Conservation (phyloP, 2,888 invertebrate species). For the Nebria brevicollis region DNA sequence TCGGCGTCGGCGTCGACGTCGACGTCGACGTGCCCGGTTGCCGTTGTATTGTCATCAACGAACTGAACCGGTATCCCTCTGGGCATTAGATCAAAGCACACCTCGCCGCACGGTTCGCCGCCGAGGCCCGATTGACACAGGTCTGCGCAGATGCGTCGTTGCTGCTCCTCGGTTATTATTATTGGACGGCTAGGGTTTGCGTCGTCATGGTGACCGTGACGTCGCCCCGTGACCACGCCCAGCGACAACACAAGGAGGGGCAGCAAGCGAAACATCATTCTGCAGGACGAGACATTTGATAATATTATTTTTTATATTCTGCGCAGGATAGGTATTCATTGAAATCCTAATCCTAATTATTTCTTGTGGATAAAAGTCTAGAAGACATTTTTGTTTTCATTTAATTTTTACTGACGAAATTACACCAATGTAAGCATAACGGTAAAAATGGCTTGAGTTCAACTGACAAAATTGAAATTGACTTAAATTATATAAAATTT, state of each 20-base stretch:
- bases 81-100: conserved; percentile 66
- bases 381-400: too few relatives aligned
- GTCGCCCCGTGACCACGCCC: conserved; percentile 54
- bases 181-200: conserved; percentile 56
- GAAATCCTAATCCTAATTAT: conserved; percentile 12
- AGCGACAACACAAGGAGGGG: conserved; percentile 37
- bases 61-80: conserved; percentile 61
- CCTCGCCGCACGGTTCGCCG: conserved; percentile 66
- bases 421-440: too few relatives aligned
- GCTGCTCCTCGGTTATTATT: conserved; percentile 55
- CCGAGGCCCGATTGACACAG: conserved; percentile 64
- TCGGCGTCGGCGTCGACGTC: too few relatives aligned
- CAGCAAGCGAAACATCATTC: conserved; percentile 25
- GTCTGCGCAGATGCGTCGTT: conserved; percentile 61
- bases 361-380: too few relatives aligned
- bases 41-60: conserved; percentile 48
- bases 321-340: not conserved
- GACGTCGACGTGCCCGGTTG: conserved; percentile 27
- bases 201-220: conserved; percentile 55
- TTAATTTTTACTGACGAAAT: too few relatives aligned
- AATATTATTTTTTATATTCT: not conserved
- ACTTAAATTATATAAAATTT: too few relatives aligned
- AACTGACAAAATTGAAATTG: too few relatives aligned
- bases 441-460: too few relatives aligned
- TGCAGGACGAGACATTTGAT: conserved; percentile 19